These are phyloP conservation scores for Drosophila greeni DNA, from an alignment of 2,888 invertebrate species.

Conservation along the genomic window DNA sequence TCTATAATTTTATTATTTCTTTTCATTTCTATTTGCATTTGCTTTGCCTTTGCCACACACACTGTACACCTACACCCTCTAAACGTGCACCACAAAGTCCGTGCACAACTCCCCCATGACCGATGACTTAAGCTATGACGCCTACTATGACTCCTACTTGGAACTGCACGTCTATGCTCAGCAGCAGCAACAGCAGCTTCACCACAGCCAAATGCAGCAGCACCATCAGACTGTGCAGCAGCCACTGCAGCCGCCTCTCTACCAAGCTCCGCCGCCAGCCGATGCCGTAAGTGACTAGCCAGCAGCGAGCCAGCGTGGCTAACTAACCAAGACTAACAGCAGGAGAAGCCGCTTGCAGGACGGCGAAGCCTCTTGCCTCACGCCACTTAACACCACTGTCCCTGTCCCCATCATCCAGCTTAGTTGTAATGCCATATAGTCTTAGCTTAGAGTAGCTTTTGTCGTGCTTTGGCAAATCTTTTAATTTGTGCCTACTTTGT, in stretches of 20 bases:
- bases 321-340: conserved; percentile 58
- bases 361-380: neutral
- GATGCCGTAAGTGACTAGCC: conserved; percentile 67
- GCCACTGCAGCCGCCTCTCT: conserved; percentile 49
- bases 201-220: conserved; percentile 44
- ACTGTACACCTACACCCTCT: conserved; percentile 32
- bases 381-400: conserved; percentile 26
- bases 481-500: conserved; percentile 52
- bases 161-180: conserved; percentile 70
- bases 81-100: conserved; percentile 41
- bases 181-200: conserved; percentile 48
- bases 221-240: conserved; percentile 36
- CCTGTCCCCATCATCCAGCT: conserved; percentile 20
- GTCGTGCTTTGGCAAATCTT: conserved; percentile 34
- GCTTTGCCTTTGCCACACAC: conserved; percentile 42
- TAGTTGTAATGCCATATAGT: conserved; percentile 43
- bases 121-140: conserved; percentile 66
- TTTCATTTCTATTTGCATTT: conserved; percentile 51
- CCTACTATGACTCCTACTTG: conserved; percentile 71
- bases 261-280: conserved; percentile 68
- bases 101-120: conserved; percentile 61
- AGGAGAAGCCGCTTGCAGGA: conserved; percentile 1
- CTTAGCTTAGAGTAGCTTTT: conserved; percentile 27
- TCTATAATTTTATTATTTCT: conserved; percentile 50
- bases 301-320: conserved; percentile 14